These are phyloP conservation scores for Leptinotarsa lineolata DNA, from an alignment of 1,140 invertebrate species.

Conservation along the genomic window DNA sequence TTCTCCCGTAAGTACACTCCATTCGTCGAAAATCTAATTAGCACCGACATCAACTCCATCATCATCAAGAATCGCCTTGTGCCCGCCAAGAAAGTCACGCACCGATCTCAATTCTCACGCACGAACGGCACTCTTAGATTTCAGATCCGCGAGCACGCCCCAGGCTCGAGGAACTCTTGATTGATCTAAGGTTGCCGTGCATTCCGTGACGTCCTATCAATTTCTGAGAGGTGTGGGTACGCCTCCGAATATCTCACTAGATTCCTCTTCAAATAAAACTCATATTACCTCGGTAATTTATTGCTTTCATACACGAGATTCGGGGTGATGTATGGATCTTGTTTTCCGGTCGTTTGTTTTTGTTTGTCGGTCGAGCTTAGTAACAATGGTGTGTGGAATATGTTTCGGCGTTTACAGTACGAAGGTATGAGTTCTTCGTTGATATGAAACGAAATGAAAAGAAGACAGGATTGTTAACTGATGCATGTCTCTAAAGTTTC, in stretches of 20 bases:
- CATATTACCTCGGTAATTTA: conserved; percentile 24
- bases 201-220: conserved; percentile 21
- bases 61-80: background rate
- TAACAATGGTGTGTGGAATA: background rate
- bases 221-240: conserved; percentile 21
- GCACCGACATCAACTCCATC: background rate
- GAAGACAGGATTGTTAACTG: no score
- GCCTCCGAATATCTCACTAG: background rate
- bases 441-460: no score
- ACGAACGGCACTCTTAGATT: background rate
- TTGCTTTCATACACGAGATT: conserved; percentile 17
- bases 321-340: conserved; percentile 9
- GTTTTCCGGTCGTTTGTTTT: conserved; percentile 14
- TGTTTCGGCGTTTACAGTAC: background rate
- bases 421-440: no score
- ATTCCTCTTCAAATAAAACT: conserved; percentile 24
- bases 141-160: conserved; percentile 7
- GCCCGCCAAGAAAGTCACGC: background rate
- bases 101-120: conserved; percentile 2
- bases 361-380: conserved; percentile 2
- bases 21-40: background rate
- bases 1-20: no score
- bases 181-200: conserved; percentile 28
- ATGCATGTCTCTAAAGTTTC: no score
- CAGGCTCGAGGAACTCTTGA: background rate